Base-by-base conservation (phyloP, 1,140 invertebrate genomes). In the Heliconius hewitsoni region DNA sequence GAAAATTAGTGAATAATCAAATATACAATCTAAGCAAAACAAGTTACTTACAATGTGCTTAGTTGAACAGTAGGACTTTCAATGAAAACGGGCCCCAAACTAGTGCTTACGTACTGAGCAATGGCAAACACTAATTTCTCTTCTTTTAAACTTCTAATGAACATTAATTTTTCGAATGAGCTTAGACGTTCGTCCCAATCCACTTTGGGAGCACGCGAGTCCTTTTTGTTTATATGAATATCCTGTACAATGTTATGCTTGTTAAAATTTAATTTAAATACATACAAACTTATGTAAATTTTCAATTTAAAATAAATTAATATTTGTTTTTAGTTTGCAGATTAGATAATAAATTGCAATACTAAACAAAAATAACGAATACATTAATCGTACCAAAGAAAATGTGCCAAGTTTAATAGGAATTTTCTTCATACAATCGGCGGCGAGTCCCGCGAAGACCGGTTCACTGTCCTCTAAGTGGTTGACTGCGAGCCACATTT, bases 61-160 rank as follows among this genome's bases (percentile, higher is more conserved):
- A 98, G 90, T 66, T 96, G 96, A 3, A 96, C 96, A 79, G 96
- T 95, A 50, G 92, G 96, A 82, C 96, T 97, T 92, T 98, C 98
- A 11, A 98, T 96, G 90, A 98, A 98, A 72, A 95, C 93, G 76
- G 96, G 93, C 0, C 98, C 98, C 3, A 98, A 95, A 81, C 97
- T 97, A 11, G 94, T 94, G 81, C 96, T 95, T 0, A 98, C 97
- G 90, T 97, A 98, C 80, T 97, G 96, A 2, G 96, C 97, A 18
- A 98, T 96, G 3, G 96, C 97, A 86, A 97, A 97, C 8, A 98
- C 96, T 13, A 98, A 93, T 90, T 98, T 97, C 87, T 98, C 98
- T 88, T 98, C 97, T 82, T 97, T 96, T 23, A 98, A 91, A 74
- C 96, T 96, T 87, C 97, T 97, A 1, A 98, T 89, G 19, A 99